Conservation (phyloP, 2,113 vertebrate genomes). For the Odontophorus gujanensis region DNA sequence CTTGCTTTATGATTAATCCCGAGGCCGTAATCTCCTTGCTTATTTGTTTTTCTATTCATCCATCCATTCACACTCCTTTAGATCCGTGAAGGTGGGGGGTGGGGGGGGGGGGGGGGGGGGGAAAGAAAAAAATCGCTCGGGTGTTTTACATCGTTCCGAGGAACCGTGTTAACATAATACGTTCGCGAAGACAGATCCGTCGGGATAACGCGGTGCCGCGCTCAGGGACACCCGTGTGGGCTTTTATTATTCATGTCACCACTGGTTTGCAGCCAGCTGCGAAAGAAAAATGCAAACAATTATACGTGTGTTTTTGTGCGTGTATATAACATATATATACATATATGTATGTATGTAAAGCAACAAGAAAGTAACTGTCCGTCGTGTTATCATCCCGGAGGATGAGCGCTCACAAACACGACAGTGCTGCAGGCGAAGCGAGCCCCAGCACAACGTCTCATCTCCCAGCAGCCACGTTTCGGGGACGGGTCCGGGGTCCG, state of each 20-base stretch:
- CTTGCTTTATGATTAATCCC: constrained; percentile 26
- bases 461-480: not conserved
- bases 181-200: constrained; percentile 45
- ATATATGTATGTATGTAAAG: not conserved
- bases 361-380: not conserved
- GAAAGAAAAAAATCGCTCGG: not conserved
- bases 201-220: not conserved
- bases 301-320: not conserved
- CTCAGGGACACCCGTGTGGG: not conserved
- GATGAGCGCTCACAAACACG: not conserved
- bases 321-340: too few species aligned
- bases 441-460: not conserved
- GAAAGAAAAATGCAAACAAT: not conserved
- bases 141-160: constrained; percentile 10
- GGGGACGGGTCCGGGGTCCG: not conserved
- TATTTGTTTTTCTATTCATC: constrained; percentile 60
- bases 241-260: not conserved
- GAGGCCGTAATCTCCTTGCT: constrained; percentile 26
- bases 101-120: not conserved
- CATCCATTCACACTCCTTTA: constrained; percentile 56
- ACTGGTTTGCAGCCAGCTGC: not conserved
- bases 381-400: not conserved
- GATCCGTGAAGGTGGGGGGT: not conserved
- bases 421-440: not conserved
- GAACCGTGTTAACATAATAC: constrained; percentile 19